Evolutionary conservation across 2,888 invertebrate genomes (phyloP), one percentile per base, ranked within the genome.

Genomic region (Drosophila aldrichi): DNA sequence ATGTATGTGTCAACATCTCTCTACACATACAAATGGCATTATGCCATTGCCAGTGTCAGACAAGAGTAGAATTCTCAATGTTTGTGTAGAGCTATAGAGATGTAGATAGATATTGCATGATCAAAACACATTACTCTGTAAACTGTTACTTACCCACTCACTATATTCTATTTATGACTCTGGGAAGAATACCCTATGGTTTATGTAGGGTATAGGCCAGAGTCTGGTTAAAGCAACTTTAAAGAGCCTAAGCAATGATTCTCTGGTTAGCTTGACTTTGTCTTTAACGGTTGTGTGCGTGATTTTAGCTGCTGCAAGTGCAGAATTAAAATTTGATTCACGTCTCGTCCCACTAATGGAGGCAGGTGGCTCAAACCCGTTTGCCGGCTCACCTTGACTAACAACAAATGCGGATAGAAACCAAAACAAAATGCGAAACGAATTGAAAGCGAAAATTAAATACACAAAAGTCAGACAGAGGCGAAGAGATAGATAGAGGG

Each of bases 371-470:
- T 22, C 6, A 68, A 66, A 70, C 82, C 61, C 43, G 81, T 78
- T 79, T 56, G 38, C 22, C 52, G 52, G 72, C 54, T 84, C 70
- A 82, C 84, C 84, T 84, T 84, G 84, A 70, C 74, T 56, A 83
- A 81, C 48, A 62, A 71, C 46, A 18, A 57, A 74, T 61, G 55
- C 55, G 54, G 40, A 55, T 59, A 18, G 44, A 80, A 69, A 71
- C 36, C 69, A 76, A 76, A 78, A 63, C 51, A 61, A 74, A 62
- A 57, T 18, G n/a, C 54, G n/a, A 40, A 40, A 25, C 38, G 54
- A 54, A 40, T 29, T 16, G 55, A 67, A 67, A 71, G 43, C 55
- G 54, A 49, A 64, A 74, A 54, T 51, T 51, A 65, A 80, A 75
- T 58, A 56, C 43, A 43, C 48, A 66, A 65, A 3, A 16, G 43